phyloP scores from a whole-genome alignment of 2,797 vertebrate species.

The Falco rusticolus region DNA sequence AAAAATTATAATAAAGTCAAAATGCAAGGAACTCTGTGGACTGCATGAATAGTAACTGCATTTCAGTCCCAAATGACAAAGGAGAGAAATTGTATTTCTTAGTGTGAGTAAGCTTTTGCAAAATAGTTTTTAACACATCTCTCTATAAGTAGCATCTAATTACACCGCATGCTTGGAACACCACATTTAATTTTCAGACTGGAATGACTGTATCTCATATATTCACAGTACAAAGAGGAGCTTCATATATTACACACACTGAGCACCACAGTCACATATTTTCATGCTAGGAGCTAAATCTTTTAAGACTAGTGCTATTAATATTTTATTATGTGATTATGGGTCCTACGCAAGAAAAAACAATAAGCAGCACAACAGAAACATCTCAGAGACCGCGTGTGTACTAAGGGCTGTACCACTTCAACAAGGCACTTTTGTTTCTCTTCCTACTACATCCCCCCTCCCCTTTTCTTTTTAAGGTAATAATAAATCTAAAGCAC shows the following conservation, averaged over 20 bases:
- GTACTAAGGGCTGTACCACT: not conserved
- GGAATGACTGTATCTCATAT: not conserved
- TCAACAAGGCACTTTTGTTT: not conserved
- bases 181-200: not conserved
- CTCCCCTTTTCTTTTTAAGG: not conserved
- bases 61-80: not conserved
- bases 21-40: not conserved
- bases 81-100: not conserved
- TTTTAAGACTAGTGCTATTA: not conserved
- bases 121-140: not conserved
- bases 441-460: not conserved
- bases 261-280: not conserved
- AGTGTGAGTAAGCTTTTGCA: not conserved
- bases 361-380: not conserved
- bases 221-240: not conserved
- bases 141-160: not conserved
- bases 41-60: not conserved
- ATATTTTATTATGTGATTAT: not conserved
- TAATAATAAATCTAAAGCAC: not conserved
- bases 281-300: not conserved
- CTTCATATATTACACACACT: not conserved
- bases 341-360: not conserved
- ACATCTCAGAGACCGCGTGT: rapidly evolving
- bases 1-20: not conserved
- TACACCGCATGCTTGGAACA: not conserved